phyloP scores from a whole-genome alignment of 2,888 invertebrate genomes.

The Zaprionus bogoriensis region DNA sequence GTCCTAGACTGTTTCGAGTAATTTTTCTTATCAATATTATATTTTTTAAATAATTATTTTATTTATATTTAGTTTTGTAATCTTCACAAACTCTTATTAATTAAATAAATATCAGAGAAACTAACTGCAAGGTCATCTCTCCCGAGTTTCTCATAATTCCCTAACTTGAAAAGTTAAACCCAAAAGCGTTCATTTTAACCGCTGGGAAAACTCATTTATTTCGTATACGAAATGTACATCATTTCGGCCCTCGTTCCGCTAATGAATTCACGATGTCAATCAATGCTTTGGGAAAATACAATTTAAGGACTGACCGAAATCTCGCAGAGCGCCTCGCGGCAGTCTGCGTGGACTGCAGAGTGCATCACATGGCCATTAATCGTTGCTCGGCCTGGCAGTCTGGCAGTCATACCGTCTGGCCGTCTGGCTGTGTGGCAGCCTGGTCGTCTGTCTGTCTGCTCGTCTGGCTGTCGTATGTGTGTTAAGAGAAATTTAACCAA shows the following conservation, averaged over 20 bases:
- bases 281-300: conserved; percentile 20
- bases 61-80: neutral
- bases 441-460: conserved; percentile 10
- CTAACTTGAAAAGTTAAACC: neutral
- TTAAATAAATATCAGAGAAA: neutral
- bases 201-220: neutral
- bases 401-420: neutral
- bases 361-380: conserved; percentile 19
- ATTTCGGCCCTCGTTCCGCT: conserved; percentile 2
- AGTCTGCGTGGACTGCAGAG: conserved; percentile 9
- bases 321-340: neutral
- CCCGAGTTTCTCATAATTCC: neutral
- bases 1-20: too few species aligned
- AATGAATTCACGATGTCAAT: conserved; percentile 33
- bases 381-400: conserved; percentile 3
- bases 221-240: neutral
- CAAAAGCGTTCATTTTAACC: neutral
- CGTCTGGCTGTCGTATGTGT: conserved; percentile 43
- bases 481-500: conserved; percentile 72
- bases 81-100: neutral
- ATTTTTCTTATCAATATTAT: too few species aligned
- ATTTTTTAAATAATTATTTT: too few species aligned
- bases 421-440: conserved; percentile 10
- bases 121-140: neutral
- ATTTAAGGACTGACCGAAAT: conserved; percentile 28